These are phyloP conservation scores for Morpho helenor DNA, from an alignment of 2,888 invertebrate species.

Conservation along the genomic window DNA sequence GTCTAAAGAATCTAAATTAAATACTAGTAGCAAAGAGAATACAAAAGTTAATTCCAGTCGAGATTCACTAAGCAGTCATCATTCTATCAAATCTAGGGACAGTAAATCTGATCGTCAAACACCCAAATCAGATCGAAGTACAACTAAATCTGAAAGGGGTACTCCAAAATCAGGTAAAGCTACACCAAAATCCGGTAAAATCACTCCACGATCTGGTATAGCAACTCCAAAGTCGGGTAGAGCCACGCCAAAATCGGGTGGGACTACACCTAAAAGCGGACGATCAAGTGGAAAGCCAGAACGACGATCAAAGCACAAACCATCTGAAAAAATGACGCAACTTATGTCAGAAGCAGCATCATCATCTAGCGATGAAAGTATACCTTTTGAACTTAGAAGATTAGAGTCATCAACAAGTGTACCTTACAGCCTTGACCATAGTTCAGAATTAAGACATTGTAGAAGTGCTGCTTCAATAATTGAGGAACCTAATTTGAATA, in stretches of 20 bases:
- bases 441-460: constrained; percentile 75
- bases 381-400: constrained; percentile 69
- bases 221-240: constrained; percentile 68
- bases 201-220: constrained; percentile 67
- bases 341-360: constrained; percentile 79
- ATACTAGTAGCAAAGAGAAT: constrained; percentile 57
- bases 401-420: constrained; percentile 82
- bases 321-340: constrained; percentile 75
- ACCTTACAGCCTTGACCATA: constrained; percentile 80
- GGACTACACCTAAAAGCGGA: constrained; percentile 79
- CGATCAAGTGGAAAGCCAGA: constrained; percentile 73
- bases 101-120: constrained; percentile 72
- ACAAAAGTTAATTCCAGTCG: constrained; percentile 68
- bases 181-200: constrained; percentile 65
- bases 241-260: constrained; percentile 65
- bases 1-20: constrained; percentile 69
- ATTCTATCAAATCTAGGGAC: constrained; percentile 70
- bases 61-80: constrained; percentile 73
- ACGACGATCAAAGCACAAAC: constrained; percentile 67
- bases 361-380: constrained; percentile 80
- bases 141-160: constrained; percentile 68
- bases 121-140: constrained; percentile 70
- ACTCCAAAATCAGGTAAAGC: constrained; percentile 66
- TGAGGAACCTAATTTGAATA: constrained; percentile 76
- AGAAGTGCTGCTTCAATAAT: constrained; percentile 78